Base-by-base conservation (phyloP, 2,888 invertebrate species). In the Plebejus argus region DNA sequence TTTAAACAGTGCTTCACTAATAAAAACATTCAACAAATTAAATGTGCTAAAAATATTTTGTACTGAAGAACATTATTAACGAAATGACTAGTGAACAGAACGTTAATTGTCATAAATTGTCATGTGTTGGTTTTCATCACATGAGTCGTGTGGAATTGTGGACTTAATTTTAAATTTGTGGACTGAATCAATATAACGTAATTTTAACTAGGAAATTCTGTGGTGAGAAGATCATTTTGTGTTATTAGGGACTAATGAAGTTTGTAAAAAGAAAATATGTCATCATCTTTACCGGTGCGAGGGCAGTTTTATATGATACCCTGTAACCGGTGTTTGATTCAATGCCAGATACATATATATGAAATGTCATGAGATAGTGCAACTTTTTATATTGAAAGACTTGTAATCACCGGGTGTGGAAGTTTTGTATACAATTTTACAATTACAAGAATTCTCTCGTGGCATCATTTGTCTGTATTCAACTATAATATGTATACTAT, bases 141-240 rank as follows among this genome's bases (percentile, higher is more conserved):
- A 85, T 85, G 89, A 86, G 85, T 83, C 84, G 87, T 88, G 91
- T 92, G 91, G 86, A 90, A 90, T 91, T 89, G 93, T 93, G 93
- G 91, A 94, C 94, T 92, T 92, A 89, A 87, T 93, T 93, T 92
- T 90, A 93, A 94, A 93, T 93, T 93, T 88, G 92, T 93, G 94
- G 92, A 94, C 93, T 91, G 87, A 92, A 90, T 90, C 88, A 88
- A 89, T 89, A 86, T 88, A 89, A 91, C 89, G 92, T 92, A 92
- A 93, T 93, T 92, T 92, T 91, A 92, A 89, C 91, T 91, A 92
- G 91, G 86, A 91, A 93, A 91, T 90, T 93, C 91, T 93, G 92
- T 94, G 93, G 92, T 89, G 93, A 90, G 93, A 92, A 92, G 93
- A 90, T 92, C 86, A 90, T 93, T 92, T 91, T 90, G 89, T 88